Percentiles rank a stretch among this genome's conserved stretches.
Evolutionary conservation across 2,797 vertebrate species (phyloP).

Genomic region (Rhabdomys pumilio): DNA sequence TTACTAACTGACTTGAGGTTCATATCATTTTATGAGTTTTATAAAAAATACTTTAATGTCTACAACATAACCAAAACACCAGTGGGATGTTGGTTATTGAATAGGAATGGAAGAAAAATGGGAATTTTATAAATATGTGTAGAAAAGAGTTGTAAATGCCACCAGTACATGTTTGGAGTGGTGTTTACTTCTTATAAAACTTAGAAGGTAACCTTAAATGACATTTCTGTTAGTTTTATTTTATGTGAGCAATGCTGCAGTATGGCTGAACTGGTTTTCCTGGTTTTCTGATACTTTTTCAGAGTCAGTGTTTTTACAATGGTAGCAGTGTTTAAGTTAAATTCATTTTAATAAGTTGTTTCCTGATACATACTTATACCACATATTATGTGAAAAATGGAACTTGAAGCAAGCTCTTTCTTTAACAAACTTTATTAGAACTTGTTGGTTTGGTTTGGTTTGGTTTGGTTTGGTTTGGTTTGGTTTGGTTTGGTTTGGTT

Average conservation of each 20-base stretch:
- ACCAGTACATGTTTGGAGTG: slow-evolving; percentile 71
- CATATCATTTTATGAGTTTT: slow-evolving; percentile 70
- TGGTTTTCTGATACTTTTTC: slow-evolving; percentile 75
- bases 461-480: not conserved
- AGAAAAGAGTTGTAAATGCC: slow-evolving; percentile 74
- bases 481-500: not conserved
- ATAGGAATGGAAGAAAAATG: slow-evolving; percentile 79
- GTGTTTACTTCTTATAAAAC: slow-evolving; percentile 72
- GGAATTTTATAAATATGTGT: slow-evolving; percentile 81
- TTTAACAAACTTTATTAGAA: slow-evolving; percentile 13
- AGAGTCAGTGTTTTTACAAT: slow-evolving; percentile 71
- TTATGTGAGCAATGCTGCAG: slow-evolving; percentile 78
- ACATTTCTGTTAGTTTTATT: slow-evolving; percentile 77
- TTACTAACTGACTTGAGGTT: slow-evolving; percentile 76
- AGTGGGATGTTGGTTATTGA: slow-evolving; percentile 57
- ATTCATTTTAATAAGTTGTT: slow-evolving; percentile 84
- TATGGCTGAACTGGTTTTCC: slow-evolving; percentile 77
- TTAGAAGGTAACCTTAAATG: slow-evolving; percentile 79
- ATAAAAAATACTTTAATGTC: slow-evolving; percentile 67
- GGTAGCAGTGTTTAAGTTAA: slow-evolving; percentile 74
- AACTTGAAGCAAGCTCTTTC: not conserved
- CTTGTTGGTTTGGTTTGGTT: not conserved
- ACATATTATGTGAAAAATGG: slow-evolving; percentile 5
- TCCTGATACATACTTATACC: slow-evolving; percentile 40
- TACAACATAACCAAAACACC: slow-evolving; percentile 67